Evolutionary conservation across 2,113 vertebrate genomes (phyloP).

Genomic region (Microcebus griseorufus): DNA sequence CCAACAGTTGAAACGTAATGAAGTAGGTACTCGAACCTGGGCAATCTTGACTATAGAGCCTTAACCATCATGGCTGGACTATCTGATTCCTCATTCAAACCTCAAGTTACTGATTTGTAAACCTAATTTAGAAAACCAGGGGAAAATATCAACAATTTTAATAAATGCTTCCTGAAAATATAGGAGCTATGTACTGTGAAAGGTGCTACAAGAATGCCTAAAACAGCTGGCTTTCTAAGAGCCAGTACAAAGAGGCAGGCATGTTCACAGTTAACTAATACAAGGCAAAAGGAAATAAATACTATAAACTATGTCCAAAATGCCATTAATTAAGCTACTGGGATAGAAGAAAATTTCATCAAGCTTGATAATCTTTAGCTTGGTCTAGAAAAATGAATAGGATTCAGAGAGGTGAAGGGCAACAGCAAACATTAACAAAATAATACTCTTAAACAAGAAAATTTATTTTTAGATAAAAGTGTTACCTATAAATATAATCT

Average conservation of each 20-base stretch:
- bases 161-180: slow-evolving; percentile 16
- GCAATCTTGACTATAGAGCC: background rate
- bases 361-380: slow-evolving; percentile 28
- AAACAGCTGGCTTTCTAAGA: background rate
- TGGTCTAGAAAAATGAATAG: slow-evolving; percentile 34
- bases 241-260: background rate
- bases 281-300: slow-evolving; percentile 31
- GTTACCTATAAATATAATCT: background rate
- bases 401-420: slow-evolving; percentile 16
- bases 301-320: slow-evolving; percentile 3
- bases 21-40: slow-evolving; percentile 39
- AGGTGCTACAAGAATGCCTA: background rate
- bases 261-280: slow-evolving; percentile 3
- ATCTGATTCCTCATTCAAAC: slow-evolving; percentile 33
- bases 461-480: slow-evolving; percentile 43
- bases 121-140: slow-evolving; percentile 19
- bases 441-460: slow-evolving; percentile 36
- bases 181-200: background rate
- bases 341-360: slow-evolving; percentile 34
- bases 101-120: slow-evolving; percentile 33
- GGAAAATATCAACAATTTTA: background rate
- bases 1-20: slow-evolving; percentile 23
- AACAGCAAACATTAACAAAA: slow-evolving; percentile 40
- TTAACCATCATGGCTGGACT: background rate
- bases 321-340: background rate